Percentiles rank a stretch among this genome's conserved stretches.
phyloP scores from a whole-genome alignment of 2,888 invertebrate species.

The Caradrina kadenii region DNA sequence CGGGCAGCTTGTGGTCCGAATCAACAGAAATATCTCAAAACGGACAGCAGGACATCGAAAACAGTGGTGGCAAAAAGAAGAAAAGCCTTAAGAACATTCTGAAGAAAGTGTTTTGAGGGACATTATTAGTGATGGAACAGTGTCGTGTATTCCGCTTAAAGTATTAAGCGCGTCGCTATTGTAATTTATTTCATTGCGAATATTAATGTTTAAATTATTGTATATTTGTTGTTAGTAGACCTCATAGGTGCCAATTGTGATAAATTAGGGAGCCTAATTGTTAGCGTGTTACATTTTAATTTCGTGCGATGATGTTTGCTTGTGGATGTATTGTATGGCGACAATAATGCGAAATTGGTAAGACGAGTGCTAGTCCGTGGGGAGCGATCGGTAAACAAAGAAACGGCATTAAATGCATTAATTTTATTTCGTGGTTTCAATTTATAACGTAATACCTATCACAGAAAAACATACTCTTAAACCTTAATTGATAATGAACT shows the following conservation, averaged over 20 bases:
- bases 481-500: neutral
- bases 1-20: conserved; percentile 87
- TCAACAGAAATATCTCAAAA: conserved; percentile 86
- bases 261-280: conserved; percentile 87
- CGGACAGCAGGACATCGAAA: conserved; percentile 77
- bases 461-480: conserved; percentile 15
- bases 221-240: conserved; percentile 82
- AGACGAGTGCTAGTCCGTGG: conserved; percentile 75
- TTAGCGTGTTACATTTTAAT: conserved; percentile 76
- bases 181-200: conserved; percentile 86
- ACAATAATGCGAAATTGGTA: conserved; percentile 72
- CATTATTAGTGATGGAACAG: conserved; percentile 64
- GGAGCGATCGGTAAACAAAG: conserved; percentile 79
- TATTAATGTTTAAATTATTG: conserved; percentile 80
- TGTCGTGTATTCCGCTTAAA: conserved; percentile 67
- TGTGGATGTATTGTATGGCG: conserved; percentile 67
- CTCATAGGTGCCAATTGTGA: conserved; percentile 90
- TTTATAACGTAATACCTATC: conserved; percentile 59
- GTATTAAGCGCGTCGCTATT: conserved; percentile 74
- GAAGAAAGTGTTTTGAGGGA: conserved; percentile 94
- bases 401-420: conserved; percentile 89
- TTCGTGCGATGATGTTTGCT: conserved; percentile 74
- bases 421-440: conserved; percentile 77
- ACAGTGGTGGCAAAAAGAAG: conserved; percentile 88
- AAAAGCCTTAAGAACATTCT: conserved; percentile 94